These are phyloP conservation scores for Corythornis leucogaster DNA, from an alignment of 2,797 vertebrate genomes.

Conservation along the genomic window DNA sequence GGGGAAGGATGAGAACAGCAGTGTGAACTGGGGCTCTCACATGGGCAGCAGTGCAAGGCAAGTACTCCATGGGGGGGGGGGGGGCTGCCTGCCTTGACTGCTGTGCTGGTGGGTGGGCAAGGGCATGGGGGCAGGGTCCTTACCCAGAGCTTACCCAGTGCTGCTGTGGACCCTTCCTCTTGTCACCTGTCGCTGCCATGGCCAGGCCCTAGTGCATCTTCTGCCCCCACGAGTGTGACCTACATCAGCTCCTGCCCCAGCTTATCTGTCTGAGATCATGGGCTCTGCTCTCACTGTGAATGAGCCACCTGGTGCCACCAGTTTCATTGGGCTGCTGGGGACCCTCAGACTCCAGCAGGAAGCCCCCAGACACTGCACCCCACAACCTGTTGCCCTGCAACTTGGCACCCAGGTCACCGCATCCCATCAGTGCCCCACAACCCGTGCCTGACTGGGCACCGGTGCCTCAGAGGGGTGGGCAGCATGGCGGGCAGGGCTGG, in stretches of 20 bases:
- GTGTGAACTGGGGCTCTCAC: not conserved
- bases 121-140: not conserved
- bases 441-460: not conserved
- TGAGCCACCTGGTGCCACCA: fast-evolving
- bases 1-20: not conserved
- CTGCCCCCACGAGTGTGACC: not conserved
- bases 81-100: not conserved
- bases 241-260: not conserved
- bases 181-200: not conserved
- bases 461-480: not conserved
- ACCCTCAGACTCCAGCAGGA: not conserved
- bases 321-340: not conserved
- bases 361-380: not conserved
- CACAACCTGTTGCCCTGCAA: not conserved
- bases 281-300: fast-evolving
- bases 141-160: not conserved
- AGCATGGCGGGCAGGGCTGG: not conserved
- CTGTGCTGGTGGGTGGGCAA: fast-evolving
- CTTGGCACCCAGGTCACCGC: not conserved
- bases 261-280: fast-evolving
- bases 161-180: not conserved
- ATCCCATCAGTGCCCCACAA: fast-evolving
- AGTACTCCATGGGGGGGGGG: fast-evolving
- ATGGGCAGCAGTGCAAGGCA: fast-evolving
- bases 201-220: not conserved